Evolutionary conservation across 2,797 vertebrate genomes (phyloP), one percentile per base, ranked within the genome.

Genomic region (Eidolon dupreanum): DNA sequence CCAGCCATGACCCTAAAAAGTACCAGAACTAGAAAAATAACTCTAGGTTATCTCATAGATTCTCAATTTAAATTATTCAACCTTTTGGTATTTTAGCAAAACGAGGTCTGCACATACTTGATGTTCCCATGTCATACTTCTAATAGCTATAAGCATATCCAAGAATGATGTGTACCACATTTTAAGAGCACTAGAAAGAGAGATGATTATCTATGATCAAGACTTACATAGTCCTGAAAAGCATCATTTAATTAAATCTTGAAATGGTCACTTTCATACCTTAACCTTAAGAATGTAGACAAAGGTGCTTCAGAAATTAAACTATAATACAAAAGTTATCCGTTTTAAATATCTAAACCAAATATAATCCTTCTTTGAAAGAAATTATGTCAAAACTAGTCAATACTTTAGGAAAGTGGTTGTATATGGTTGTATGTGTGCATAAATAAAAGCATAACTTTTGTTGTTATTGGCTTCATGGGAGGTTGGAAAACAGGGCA

Each of bases 301-400:
- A 13, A 53, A 78, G 31, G 53, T 93, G 63, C 26, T 88, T 95
- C 57, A 91, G 49, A 97, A 94, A 94, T 92, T 90, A 95, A 95
- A 92, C 19, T 65, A 65, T 79, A 24, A 15, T 15, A 86, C 53
- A 90, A 95, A 96, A 31, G 28, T 91, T 49, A 94, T 59, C 57
- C 82, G 82, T 73, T 79, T 79, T 46, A 95, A 88, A 74, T 68
- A 83, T 75, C 61, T 43, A 95, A 93, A 82, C 10, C 57, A 93
- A 87, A 5, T 8, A 92, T 20, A 95, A 93, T 36, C 19, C 6
- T 79, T 88, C 81, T 93, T 93, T 83, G 8, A 84, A 96, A 88
- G 26, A 93, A 95, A 95, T 17, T 73, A 75, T 57, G 15, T 93
- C 57, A 96, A 95, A 92, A 87, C 26, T 49, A 86, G 28, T 57